Base-by-base conservation (phyloP, 2,113 vertebrate species). In the Triplophysa dalaica region DNA sequence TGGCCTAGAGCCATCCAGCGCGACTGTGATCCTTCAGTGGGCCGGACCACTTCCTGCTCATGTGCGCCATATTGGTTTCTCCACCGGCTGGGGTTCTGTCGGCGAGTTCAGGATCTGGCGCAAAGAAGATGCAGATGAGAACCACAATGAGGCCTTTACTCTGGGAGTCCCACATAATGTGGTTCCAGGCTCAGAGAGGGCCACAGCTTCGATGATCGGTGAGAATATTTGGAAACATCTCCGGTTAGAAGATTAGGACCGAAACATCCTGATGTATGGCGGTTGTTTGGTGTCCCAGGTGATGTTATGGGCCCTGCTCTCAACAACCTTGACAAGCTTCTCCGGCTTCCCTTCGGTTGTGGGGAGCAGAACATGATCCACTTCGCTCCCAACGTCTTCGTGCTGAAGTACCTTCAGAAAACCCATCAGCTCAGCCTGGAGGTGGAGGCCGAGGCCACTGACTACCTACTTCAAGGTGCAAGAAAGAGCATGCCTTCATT, bases 301-400 rank as follows among this genome's bases (percentile, higher is more conserved):
- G 96, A 98, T 16, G 94, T 98, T 77, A 97, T 98, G 96, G 96
- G 96, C 11, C 96, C 96, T 0, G 96, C 95, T 0, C 82, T 98
- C 24, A 96, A 94, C 84, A 96, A 97, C 82, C 86, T 98, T 87
- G 95, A 95, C 91, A 96, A 93, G 8, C 94, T 98, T 22, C 84
- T 98, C 81, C 90, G 94, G 0, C 86, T 98, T 13, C 96, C 96
- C 0, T 98, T 96, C 69, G 96, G 96, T 70, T 98, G 96, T 48
- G 95, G 96, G 17, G 96, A 98, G 87, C 96, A 98, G 90, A 98
- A 98, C 89, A 98, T 98, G 96, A 95, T 98, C 90, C 96, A 97
- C 66, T 98, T 98, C 82, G 96, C 96, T 1, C 96, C 96, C 17
- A 98, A 98, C 0, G 93, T 98, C 75, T 98, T 97, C 84, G 96